A percentile compares a stretch with the other conserved stretches of the same genome.
phyloP scores from a whole-genome alignment of 2,888 invertebrate genomes.

The Dysmachus trigonus region DNA sequence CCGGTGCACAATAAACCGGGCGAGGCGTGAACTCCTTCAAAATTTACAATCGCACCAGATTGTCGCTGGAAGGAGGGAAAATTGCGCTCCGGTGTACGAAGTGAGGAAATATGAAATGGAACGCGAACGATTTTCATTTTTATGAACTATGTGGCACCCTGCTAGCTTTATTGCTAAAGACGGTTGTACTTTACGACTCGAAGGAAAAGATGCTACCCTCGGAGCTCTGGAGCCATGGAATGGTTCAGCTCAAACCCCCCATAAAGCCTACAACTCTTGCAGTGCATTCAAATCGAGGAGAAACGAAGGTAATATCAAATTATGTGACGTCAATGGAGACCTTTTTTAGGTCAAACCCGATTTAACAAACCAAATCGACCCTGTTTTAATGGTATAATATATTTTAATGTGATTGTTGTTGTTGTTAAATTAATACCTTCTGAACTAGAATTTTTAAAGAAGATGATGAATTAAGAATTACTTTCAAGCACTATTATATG shows the following conservation, averaged over 20 bases:
- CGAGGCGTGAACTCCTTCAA: constrained; percentile 12
- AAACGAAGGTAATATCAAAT: background rate
- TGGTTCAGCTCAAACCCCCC: background rate
- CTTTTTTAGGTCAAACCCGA: background rate
- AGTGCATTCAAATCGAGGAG: background rate
- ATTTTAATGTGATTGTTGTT: background rate
- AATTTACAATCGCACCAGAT: constrained; percentile 34
- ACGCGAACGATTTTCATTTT: constrained; percentile 8
- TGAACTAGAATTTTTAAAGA: no score
- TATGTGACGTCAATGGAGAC: background rate
- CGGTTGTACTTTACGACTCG: constrained; percentile 14
- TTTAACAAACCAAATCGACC: background rate
- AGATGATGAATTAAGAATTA: no score
- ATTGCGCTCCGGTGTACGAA: background rate
- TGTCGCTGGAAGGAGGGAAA: background rate
- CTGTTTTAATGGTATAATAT: background rate
- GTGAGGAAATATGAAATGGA: background rate
- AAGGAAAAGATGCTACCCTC: background rate
- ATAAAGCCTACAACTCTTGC: background rate
- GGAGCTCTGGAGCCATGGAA: background rate
- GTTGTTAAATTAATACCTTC: background rate
- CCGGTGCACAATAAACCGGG: constrained; percentile 29
- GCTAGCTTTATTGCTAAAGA: constrained; percentile 9
- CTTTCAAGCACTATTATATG: no score
- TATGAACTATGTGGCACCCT: constrained; percentile 20